A percentile compares a stretch with the other conserved stretches of the same genome.
phyloP scores from a whole-genome alignment of 2,888 invertebrate genomes.

The Loripinus fragilis region DNA sequence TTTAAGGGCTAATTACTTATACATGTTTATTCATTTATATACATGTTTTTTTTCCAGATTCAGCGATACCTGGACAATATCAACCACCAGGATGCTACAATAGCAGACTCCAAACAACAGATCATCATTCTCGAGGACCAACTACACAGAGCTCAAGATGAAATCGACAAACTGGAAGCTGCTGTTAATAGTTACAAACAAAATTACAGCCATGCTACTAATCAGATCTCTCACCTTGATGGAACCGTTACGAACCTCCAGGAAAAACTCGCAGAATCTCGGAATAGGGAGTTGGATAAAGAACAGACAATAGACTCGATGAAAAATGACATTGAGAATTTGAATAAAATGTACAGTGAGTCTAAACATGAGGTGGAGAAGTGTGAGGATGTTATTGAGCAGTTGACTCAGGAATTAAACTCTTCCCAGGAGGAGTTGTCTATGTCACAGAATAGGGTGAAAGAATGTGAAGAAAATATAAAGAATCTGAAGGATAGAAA shows the following conservation, averaged over 20 bases:
- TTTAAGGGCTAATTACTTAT: too few species aligned
- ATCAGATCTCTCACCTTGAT: constrained; percentile 75
- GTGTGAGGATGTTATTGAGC: constrained; percentile 80
- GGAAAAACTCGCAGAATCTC: constrained; percentile 77
- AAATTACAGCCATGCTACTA: constrained; percentile 74
- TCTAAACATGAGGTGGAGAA: constrained; percentile 75
- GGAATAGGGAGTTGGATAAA: constrained; percentile 76
- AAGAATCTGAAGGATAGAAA: constrained; percentile 73
- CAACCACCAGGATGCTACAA: constrained; percentile 71
- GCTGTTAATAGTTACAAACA: constrained; percentile 75
- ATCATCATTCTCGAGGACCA: constrained; percentile 77
- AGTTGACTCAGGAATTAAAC: constrained; percentile 79
- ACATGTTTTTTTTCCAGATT: constrained; percentile 62
- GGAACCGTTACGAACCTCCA: constrained; percentile 73
- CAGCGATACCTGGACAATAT: constrained; percentile 70
- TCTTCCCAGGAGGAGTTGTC: constrained; percentile 78
- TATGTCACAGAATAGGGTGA: constrained; percentile 70
- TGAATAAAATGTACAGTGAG: constrained; percentile 75
- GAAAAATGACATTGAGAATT: constrained; percentile 74
- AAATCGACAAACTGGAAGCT: constrained; percentile 68
- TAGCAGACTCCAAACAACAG: constrained; percentile 76
- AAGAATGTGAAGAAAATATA: constrained; percentile 75
- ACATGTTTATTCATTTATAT: too few species aligned
- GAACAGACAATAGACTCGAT: constrained; percentile 74
- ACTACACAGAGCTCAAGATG: constrained; percentile 70